Base-by-base conservation (phyloP, 2,113 vertebrate genomes). In the Penelope pileata region DNA sequence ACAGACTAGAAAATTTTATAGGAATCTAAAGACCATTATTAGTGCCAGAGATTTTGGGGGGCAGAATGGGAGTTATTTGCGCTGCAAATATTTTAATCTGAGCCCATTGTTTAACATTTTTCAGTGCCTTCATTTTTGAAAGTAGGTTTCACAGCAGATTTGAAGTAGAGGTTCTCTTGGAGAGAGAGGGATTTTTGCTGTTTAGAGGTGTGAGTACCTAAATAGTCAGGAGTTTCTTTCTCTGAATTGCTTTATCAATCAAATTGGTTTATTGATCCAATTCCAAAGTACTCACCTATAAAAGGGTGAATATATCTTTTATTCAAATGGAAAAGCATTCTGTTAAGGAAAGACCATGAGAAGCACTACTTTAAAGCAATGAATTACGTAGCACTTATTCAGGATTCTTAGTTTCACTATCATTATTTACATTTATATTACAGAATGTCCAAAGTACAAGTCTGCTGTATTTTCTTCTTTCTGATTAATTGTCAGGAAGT, bases 351-450 rank as follows among this genome's bases (percentile, higher is more conserved):
- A 38, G 24, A 32, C 45, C 84, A 76, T 77, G 42, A 85, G 58
- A 88, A 90, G 27, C 38, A 70, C 24, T 85, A 64, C 47, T 90
- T 91, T 77, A 86, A 80, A 60, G n/a, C 6, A 42, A 9, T 88
- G 54, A 88, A 86, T 94, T 77, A 63, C 18, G 22, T 36, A 88
- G n/a, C 27, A 68, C 4, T 36, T 88, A 45, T 17, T 63, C 86
- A 51, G n/a, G 45, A 70, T 74, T 93, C 60, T 77, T 83, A 59
- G 51, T 74, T 88, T 38, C 73, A 69, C 47, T 56, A 62, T 48
- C 82, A 89, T 74, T 92, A 91, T 90, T 93, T 91, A 59, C 79
- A 77, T 95, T 94, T 88, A 83, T 90, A 93, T 90, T 91, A 82
- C 3, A 77, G 54, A 88, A 88, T n/a, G n/a, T n/a, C n/a, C 10